Percentiles rank a stretch among this genome's conserved stretches.
These are phyloP conservation scores for Grallaria varia DNA, from an alignment of 2,113 vertebrate genomes.

Conservation along the genomic window DNA sequence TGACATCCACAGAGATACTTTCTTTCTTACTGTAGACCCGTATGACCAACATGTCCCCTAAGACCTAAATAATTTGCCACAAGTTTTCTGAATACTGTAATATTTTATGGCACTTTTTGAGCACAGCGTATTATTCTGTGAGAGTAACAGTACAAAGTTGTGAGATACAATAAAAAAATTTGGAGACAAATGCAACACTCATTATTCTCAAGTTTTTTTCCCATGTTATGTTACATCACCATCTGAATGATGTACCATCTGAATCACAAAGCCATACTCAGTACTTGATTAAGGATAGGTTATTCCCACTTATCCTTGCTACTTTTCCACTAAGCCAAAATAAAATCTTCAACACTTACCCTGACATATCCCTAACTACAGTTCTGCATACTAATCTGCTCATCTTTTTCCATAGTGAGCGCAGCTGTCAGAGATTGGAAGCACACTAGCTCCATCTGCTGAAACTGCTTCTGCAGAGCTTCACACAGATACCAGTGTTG, in stretches of 20 bases:
- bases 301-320: background rate
- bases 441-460: conserved; percentile 73
- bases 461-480: background rate
- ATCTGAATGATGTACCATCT: too few species aligned
- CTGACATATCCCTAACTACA: background rate
- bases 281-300: background rate
- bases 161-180: background rate
- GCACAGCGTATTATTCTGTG: background rate
- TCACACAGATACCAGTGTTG: too few species aligned
- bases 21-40: background rate
- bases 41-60: background rate
- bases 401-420: fast-evolving
- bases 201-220: background rate
- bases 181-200: background rate
- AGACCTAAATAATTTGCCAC: background rate
- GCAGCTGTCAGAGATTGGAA: background rate
- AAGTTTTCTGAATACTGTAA: background rate
- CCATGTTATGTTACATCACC: background rate
- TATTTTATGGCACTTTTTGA: background rate
- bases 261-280: background rate
- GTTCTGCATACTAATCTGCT: background rate
- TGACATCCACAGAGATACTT: background rate
- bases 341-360: background rate
- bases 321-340: background rate
- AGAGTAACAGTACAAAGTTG: background rate